phyloP scores from a whole-genome alignment of 1,140 invertebrate genomes.

The Euborellia annulipes region DNA sequence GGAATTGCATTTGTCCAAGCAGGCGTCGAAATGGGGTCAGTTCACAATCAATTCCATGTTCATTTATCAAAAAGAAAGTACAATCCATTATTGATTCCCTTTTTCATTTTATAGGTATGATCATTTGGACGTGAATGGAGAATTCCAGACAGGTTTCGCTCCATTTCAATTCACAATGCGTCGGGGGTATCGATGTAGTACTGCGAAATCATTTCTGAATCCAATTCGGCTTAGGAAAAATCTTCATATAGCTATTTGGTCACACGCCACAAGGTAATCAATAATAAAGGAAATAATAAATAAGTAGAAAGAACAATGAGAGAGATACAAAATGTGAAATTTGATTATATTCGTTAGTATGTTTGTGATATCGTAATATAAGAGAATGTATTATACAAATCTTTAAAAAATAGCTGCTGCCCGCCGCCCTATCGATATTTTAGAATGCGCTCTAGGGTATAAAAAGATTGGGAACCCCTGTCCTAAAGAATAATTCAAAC shows the following conservation, averaged over 20 bases:
- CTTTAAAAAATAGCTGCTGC: too few relatives aligned
- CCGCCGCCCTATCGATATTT: too few relatives aligned
- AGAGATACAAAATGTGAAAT: too few relatives aligned
- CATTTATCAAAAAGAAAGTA: constrained; percentile 19
- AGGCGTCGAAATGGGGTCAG: constrained; percentile 65
- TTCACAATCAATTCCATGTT: too few relatives aligned
- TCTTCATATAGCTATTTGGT: constrained; percentile 55
- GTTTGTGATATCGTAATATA: too few relatives aligned
- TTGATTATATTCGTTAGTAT: too few relatives aligned
- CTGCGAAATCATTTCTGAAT: constrained; percentile 63
- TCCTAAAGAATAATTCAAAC: too few relatives aligned
- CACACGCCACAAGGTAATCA: constrained; percentile 48
- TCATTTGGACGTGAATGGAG: constrained; percentile 57
- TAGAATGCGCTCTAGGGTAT: too few relatives aligned
- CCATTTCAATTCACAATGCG: constrained; percentile 71
- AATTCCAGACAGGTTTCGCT: constrained; percentile 63
- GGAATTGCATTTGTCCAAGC: constrained; percentile 73
- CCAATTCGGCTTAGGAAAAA: constrained; percentile 55
- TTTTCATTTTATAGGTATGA: constrained; percentile 36
- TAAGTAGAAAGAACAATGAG: too few relatives aligned
- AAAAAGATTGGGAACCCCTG: too few relatives aligned
- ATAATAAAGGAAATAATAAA: too few relatives aligned
- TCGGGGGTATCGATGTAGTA: constrained; percentile 54
- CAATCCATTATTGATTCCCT: constrained; percentile 12
- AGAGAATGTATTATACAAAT: too few relatives aligned